phyloP scores from a whole-genome alignment of 23 tunicate genomes.

The Trididemnum nubilum region DNA sequence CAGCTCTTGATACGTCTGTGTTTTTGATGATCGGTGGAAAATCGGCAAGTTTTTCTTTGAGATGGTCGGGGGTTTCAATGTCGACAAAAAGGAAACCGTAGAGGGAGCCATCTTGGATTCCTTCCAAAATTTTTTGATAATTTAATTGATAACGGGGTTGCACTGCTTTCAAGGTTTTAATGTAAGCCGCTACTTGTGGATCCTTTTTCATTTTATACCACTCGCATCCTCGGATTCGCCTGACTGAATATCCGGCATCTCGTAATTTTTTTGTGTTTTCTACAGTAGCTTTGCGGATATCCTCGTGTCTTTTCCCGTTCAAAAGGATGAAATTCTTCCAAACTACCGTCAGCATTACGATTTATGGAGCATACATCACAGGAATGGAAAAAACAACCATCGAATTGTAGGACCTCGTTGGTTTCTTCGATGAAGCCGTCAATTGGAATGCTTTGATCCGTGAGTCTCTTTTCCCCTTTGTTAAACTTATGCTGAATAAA shows the following conservation, averaged over 20 bases:
- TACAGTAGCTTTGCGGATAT: not conserved
- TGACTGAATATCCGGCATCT: not conserved
- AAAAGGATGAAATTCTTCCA: not conserved
- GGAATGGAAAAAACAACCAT: not conserved
- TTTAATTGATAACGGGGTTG: too few relatives aligned
- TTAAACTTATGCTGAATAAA: not conserved
- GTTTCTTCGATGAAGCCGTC: not conserved
- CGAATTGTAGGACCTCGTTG: not conserved
- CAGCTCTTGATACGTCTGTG: too few relatives aligned
- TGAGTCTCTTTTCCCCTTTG: not conserved
- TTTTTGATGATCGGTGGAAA: too few relatives aligned
- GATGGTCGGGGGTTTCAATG: too few relatives aligned
- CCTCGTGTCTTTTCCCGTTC: not conserved
- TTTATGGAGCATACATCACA: not conserved
- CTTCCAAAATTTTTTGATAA: too few relatives aligned
- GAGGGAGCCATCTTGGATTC: not conserved
- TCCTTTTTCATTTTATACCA: not conserved
- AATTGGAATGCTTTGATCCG: not conserved
- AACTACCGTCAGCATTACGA: not conserved
- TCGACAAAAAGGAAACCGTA: not conserved
- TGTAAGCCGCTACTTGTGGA: not conserved
- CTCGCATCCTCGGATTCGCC: not conserved
- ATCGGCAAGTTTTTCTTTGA: too few relatives aligned
- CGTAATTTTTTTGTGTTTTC: not conserved
- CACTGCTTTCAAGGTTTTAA: too few relatives aligned